Evolutionary conservation across 2,797 vertebrate species (phyloP).

Genomic region (Clamator glandarius): DNA sequence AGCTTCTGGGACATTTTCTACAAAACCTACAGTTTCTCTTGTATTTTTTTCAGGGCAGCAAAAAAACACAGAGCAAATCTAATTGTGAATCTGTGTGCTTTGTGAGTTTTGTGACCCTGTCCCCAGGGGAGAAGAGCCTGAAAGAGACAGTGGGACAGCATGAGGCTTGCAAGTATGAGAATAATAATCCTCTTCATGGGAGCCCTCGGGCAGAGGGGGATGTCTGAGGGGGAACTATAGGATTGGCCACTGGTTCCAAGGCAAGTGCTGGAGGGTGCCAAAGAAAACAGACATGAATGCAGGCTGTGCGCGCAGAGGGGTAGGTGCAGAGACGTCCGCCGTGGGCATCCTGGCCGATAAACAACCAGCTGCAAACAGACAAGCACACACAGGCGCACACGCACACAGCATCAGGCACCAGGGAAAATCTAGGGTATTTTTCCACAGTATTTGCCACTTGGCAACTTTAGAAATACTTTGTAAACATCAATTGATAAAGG

Average conservation of each 20-base stretch:
- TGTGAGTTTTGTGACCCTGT: not conserved
- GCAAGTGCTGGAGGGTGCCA: slow-evolving; percentile 4
- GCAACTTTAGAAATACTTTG: not conserved
- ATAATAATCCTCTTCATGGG: slow-evolving; percentile 24
- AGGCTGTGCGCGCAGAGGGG: not conserved
- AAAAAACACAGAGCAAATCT: not conserved
- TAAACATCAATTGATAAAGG: not conserved
- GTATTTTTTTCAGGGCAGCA: not conserved
- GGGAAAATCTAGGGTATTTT: not conserved
- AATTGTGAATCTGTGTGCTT: not conserved
- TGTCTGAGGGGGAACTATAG: not conserved
- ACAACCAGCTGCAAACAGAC: not conserved
- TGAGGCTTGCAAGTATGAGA: not conserved
- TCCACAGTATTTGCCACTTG: not conserved
- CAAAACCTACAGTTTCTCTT: not conserved
- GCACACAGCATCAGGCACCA: not conserved
- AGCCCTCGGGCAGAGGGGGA: not conserved
- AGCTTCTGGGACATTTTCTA: not conserved
- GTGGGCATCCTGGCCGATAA: fast-evolving
- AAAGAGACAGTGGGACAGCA: not conserved
- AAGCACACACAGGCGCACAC: no score
- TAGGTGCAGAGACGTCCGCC: not conserved
- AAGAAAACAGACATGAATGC: not conserved
- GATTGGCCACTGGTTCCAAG: not conserved
- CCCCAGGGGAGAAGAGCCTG: not conserved